phyloP scores from a whole-genome alignment of 2,888 invertebrate species.

The Pammene fasciana region DNA sequence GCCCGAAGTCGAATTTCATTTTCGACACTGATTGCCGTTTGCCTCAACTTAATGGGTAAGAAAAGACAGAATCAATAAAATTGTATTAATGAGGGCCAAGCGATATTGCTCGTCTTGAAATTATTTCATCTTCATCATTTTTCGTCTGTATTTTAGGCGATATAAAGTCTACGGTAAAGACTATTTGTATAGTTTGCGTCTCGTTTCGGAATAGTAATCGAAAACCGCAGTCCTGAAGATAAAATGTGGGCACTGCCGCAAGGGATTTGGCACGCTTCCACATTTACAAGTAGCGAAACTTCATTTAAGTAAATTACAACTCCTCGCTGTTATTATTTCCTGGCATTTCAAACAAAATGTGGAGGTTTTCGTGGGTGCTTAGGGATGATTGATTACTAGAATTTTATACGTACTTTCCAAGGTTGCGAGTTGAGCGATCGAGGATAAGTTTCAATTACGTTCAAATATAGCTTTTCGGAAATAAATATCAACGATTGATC shows the following conservation, averaged over 20 bases:
- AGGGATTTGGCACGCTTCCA: conserved; percentile 36
- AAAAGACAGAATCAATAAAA: conserved; percentile 35
- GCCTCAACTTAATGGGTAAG: conserved; percentile 23
- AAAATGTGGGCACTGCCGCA: conserved; percentile 35
- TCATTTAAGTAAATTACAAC: conserved; percentile 41
- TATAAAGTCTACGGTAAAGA: conserved; percentile 16
- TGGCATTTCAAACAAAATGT: conserved; percentile 36
- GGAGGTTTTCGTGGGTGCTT: conserved; percentile 28
- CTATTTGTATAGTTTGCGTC: conserved; percentile 5
- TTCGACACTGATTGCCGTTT: conserved; percentile 10
- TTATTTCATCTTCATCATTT: not conserved
- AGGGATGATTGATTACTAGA: conserved; percentile 38
- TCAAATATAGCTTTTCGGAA: conserved; percentile 1
- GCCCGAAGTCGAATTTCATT: conserved; percentile 8
- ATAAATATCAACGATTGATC: not conserved
- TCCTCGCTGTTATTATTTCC: conserved; percentile 29
- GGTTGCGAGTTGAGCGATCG: conserved; percentile 28
- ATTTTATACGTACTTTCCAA: conserved; percentile 37
- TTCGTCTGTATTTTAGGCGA: conserved; percentile 5
- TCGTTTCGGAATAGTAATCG: conserved; percentile 31
- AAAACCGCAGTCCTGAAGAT: conserved; percentile 36
- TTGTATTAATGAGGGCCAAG: conserved; percentile 21
- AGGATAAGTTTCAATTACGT: conserved; percentile 24
- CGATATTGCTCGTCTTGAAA: conserved; percentile 12
- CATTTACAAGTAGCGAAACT: conserved; percentile 37